phyloP scores from a whole-genome alignment of 2,888 invertebrate genomes.

The Drosophila falleni region DNA sequence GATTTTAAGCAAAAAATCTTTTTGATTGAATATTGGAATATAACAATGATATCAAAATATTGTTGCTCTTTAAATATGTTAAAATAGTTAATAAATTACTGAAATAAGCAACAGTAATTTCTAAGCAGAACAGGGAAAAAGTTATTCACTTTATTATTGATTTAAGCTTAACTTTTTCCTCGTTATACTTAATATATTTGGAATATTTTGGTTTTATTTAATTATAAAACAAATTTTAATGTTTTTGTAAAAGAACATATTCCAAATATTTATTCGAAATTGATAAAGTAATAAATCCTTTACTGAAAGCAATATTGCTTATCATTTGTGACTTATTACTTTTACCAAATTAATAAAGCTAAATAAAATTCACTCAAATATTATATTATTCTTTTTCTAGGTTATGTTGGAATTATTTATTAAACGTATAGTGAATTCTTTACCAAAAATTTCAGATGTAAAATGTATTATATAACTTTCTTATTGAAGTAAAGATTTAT shows the following conservation, averaged over 20 bases:
- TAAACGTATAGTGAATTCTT: background rate
- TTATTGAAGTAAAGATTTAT: no score
- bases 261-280: conserved; percentile 47
- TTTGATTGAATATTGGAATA: conserved; percentile 79
- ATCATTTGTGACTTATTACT: background rate
- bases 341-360: conserved; percentile 9
- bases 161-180: background rate
- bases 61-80: conserved; percentile 75
- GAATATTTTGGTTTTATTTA: conserved; percentile 15
- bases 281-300: conserved; percentile 15
- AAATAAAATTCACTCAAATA: conserved; percentile 14
- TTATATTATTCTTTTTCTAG: background rate
- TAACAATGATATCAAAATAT: conserved; percentile 76
- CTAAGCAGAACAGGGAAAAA: conserved; percentile 19
- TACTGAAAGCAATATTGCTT: background rate
- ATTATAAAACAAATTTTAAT: background rate
- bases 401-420: background rate
- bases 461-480: no score
- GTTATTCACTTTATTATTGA: background rate
- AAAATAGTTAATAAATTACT: conserved; percentile 20
- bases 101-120: conserved; percentile 16
- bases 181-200: conserved; percentile 33
- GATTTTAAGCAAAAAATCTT: conserved; percentile 85
- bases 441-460: no score
- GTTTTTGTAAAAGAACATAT: background rate